Evolutionary conservation across 2,888 invertebrate genomes (phyloP), one percentile per base, ranked within the genome.

Genomic region (Archips xylosteana): DNA sequence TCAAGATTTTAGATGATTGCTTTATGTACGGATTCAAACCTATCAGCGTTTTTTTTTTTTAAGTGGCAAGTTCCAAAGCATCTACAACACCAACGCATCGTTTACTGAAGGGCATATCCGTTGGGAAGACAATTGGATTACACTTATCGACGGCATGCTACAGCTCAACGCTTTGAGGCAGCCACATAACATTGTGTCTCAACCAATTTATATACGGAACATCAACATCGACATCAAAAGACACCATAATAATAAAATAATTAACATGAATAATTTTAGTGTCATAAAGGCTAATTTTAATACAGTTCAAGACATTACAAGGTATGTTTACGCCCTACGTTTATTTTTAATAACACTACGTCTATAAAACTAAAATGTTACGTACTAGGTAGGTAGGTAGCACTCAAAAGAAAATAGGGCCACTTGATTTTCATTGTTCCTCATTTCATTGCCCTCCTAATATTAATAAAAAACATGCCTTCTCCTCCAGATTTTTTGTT

Each of bases 121-220:
- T 51, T 98, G 97, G 97, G 93, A 95, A 32, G 95, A 95, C 69
- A 97, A 97, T 85, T 98, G 98, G 98, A 96, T 97, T 0, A 95
- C 97, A 2, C 96, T 97, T 79, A 93, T 98, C 80, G 98, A 98
- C 86, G 96, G 96, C 0, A 95, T 98, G 95, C 87, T 98, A 13
- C 98, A 98, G 89, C 95, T 97, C 74, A 94, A 95, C 67, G 94
- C 96, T n/a, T 82, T 97, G n/a, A 95, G 95, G 42, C 90, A 95
- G 62, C 91, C 95, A 13, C 91, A 95, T 1, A 95, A 96, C 66
- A 93, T 95, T 1, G 90, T 97, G 0, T 92, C 95, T 62, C 90
- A 97, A 15, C 97, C 97, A 0, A 96, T 95, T 0, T 80, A 79
- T 4, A 84, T 91, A 2, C 82, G 82, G 62, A 81, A 76, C 23